phyloP scores from a whole-genome alignment of 2,113 vertebrate genomes.

The Channa argus region DNA sequence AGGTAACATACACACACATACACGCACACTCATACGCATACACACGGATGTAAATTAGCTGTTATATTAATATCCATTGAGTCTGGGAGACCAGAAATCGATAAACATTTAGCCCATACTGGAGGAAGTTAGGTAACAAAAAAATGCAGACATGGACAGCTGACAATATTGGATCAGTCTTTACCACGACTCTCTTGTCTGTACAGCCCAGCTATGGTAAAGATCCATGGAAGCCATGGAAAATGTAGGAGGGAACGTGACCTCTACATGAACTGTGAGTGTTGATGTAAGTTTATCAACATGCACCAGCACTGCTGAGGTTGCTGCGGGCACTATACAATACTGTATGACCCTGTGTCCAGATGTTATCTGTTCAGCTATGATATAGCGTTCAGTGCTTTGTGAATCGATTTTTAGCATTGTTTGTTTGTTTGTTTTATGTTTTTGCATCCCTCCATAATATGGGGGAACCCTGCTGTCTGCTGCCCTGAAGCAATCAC shows the following conservation, averaged over 20 bases:
- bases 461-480: constrained; percentile 54
- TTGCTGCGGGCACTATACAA: constrained; percentile 80
- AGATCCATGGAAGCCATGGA: constrained; percentile 82
- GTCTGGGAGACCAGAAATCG: constrained; percentile 65
- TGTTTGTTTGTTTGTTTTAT: constrained; percentile 29
- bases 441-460: constrained; percentile 57
- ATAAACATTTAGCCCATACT: constrained; percentile 62
- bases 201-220: constrained; percentile 81
- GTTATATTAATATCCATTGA: constrained; percentile 54
- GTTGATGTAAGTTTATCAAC: constrained; percentile 83
- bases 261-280: constrained; percentile 83
- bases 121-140: constrained; percentile 67
- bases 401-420: constrained; percentile 27
- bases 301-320: constrained; percentile 83
- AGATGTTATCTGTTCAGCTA: constrained; percentile 57
- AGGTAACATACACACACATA: constrained; percentile 25
- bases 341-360: constrained; percentile 59
- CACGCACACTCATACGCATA: constrained; percentile 12
- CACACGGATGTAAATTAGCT: constrained; percentile 48
- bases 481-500: constrained; percentile 84
- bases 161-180: constrained; percentile 82
- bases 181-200: constrained; percentile 78
- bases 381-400: constrained; percentile 49
- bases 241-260: constrained; percentile 75
- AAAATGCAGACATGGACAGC: constrained; percentile 82